Base-by-base conservation (phyloP, 2,797 vertebrate species). In the Microchirus variegatus region DNA sequence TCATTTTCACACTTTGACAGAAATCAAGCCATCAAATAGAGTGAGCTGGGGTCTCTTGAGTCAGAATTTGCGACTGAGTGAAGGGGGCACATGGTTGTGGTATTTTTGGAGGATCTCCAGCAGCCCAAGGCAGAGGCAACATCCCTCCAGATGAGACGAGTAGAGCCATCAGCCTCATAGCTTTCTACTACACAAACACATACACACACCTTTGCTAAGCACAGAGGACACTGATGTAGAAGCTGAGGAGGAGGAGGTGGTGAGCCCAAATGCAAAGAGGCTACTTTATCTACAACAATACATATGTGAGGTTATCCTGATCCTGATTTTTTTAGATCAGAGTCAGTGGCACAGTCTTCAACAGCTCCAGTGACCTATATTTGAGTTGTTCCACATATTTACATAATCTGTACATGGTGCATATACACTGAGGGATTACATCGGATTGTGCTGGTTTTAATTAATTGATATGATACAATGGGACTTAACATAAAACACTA, bases 21-120 rank as follows among this genome's bases (percentile, higher is more conserved):
- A 26, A 42, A 63, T 12, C 22, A 47, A 35, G 16, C 61, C 4
- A 2, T 70, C 14, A 67, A 67, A 38, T 31, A 5, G 26, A 60
- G 41, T 17, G n/a, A 3, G 36, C 19, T 15, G 6, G 10, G 14
- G 10, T 53, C 18, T 67, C 52, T 42, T 16, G 37, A 50, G 46
- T 58, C 18, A 31, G 6, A 61, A 58, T 61, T 53, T 42, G 17
- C 3, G 48, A 51, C 58, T 76, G 75, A 77, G 75, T 60, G 59
- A 66, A 66, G 72, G 63, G 52, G 43, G 58, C 4, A 50, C 63
- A 49, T 73, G 75, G 53, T 75, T 79, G 70, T 80, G 72, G 83
- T 84, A 86, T 89, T 88, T 88, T 82, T 79, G 86, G 81, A 84
- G 63, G 57, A 54, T 45, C 73, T 85, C 74, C 84, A 81, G 70